Evolutionary conservation across 1,140 invertebrate genomes (phyloP), one percentile per base, ranked within the genome.

Genomic region (Papilio helenus): DNA sequence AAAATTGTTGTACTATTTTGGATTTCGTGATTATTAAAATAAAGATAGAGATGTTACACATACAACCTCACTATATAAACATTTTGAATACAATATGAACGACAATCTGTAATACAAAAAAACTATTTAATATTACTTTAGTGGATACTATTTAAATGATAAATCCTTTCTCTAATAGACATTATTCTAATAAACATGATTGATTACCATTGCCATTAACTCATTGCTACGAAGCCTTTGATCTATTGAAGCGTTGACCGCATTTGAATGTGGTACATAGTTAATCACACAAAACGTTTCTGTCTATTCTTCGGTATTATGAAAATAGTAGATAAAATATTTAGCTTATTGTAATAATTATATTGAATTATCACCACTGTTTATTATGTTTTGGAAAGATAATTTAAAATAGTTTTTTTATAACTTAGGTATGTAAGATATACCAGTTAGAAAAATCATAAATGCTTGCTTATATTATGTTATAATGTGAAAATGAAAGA

Each of bases 111-210:
- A 26, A 4, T 26, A 14, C 9, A 26, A 61, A 61, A 3, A n/a
- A 55, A 20, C 1, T 55, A n/a, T 49, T 46, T 14, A 46, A 46
- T 2, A 46, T 46, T 46, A 14, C 1, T 46, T 46, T 14, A 16
- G 1, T 46, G 12, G 14, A 14, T 46, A 46, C 44, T 46, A 12
- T 79, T 79, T 79, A 79, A 55, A 72, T 79, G 78, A 44, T 51
- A 79, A 79, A 34, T 72, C 39, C 18, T 0, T 26, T 61, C 7
- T 26, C 10, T 26, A 14, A 61, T 26, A 26, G 20, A 26, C 58
- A 26, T 61, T 26, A 61, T 61, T 61, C 58, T 61, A 14, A 61
- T 26, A 61, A 58, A 26, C 23, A 26, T 61, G 58, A 61, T 61
- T 26, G 58, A 26, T 61, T 26, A 12, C 20, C 23, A 26, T 23